Evolutionary conservation across 2,797 vertebrate genomes (phyloP).

Genomic region (Buceros bicornis): DNA sequence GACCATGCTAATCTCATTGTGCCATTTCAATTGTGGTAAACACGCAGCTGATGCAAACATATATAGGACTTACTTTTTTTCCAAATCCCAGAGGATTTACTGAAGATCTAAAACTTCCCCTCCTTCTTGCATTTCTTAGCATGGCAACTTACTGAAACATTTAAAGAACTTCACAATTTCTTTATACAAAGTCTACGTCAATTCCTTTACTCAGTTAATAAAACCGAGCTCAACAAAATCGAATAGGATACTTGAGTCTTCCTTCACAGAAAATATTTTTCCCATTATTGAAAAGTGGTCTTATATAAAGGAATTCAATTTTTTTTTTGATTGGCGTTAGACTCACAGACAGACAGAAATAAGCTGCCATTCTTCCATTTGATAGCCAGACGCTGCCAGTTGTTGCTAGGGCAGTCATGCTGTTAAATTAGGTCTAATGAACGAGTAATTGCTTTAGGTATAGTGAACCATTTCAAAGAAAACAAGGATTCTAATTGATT

Average conservation of each 20-base stretch:
- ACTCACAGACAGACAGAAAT: constrained; percentile 86
- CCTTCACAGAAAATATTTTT: constrained; percentile 69
- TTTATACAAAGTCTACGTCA: background rate
- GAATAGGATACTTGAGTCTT: constrained; percentile 54
- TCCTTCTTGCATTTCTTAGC: background rate
- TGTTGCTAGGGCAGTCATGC: constrained; percentile 90
- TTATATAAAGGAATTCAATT: constrained; percentile 80
- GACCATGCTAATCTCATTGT: constrained; percentile 40
- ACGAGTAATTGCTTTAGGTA: constrained; percentile 99
- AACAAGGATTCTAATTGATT: constrained; percentile 99
- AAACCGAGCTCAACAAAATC: constrained; percentile 1
- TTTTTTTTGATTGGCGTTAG: constrained; percentile 78
- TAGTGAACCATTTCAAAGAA: constrained; percentile 98
- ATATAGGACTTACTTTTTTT: background rate
- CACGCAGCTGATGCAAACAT: background rate
- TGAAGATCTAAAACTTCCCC: background rate
- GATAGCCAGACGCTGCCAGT: constrained; percentile 89
- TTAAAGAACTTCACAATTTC: constrained; percentile 20
- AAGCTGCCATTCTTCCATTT: constrained; percentile 86
- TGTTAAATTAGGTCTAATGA: constrained; percentile 99
- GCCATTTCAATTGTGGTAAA: constrained; percentile 13
- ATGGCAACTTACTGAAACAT: background rate
- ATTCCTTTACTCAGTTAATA: constrained; percentile 19
- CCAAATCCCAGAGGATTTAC: background rate
- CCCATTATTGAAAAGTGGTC: constrained; percentile 76